A percentile compares a stretch with the other conserved stretches of the same genome.
phyloP scores from a whole-genome alignment of 1,140 invertebrate genomes.

The Kradibia gibbosae region DNA sequence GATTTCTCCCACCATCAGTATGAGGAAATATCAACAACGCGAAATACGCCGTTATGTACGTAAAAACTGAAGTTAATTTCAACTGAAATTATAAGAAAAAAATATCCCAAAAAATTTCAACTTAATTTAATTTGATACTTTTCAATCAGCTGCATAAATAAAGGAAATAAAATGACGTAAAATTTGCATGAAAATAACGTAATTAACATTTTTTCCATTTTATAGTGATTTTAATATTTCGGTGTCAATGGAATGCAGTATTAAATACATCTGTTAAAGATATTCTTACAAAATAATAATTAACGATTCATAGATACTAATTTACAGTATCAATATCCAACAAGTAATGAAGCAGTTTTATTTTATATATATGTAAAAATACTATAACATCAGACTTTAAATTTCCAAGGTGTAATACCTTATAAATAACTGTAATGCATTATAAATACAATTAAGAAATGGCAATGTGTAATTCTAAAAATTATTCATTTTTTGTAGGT shows the following conservation, averaged over 20 bases:
- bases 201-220: not conserved
- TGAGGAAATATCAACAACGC: not conserved
- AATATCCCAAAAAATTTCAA: not conserved
- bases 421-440: too few species aligned
- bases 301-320: not conserved
- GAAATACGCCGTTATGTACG: not conserved
- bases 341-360: not conserved
- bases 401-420: not conserved
- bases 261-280: not conserved
- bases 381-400: not conserved
- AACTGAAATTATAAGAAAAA: not conserved
- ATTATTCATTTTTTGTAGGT: too few species aligned
- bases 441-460: too few species aligned
- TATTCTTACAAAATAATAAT: not conserved
- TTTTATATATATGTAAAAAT: not conserved
- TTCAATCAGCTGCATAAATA: not conserved
- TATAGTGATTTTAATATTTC: not conserved
- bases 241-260: not conserved
- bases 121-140: not conserved
- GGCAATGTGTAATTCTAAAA: too few species aligned
- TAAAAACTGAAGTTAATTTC: not conserved
- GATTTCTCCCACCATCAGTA: too few species aligned
- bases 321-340: not conserved
- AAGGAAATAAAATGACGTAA: not conserved
- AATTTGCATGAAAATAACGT: not conserved